Base-by-base conservation (phyloP, 2,888 invertebrate species). In the Sipha maydis region DNA sequence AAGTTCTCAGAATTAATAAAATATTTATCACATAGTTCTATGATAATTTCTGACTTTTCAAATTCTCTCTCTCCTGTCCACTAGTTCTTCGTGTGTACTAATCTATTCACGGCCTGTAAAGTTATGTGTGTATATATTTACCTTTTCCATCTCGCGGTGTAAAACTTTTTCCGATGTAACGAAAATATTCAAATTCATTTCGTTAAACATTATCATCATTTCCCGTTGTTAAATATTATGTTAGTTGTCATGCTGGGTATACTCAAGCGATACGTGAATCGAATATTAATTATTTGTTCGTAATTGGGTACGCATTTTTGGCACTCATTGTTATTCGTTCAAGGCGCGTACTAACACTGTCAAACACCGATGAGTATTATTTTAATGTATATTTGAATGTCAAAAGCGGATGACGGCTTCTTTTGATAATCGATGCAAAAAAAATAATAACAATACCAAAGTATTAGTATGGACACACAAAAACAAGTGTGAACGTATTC, bases 211-310 rank as follows among this genome's bases (percentile, higher is more conserved):
- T 73, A 34, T 73, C n/a, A 11, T 54, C 69, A n/a, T 41, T 84
- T 76, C 61, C 67, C 85, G 85, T 48, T 9, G 67, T 31, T 31
- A 34, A 56, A 19, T 17, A 0, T 34, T 85, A n/a, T 34, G 75
- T 69, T 48, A 56, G n/a, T n/a, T 31, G 67, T 41, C 67, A 21
- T 41, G 84, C 48, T 67, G 61, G 28, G 67, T 28, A 48, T 61
- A 48, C 2, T 61, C 28, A 28, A 11, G 8, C 19, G 54, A n/a
- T 54, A 69, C 85, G 85, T 34, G 85, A 85, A 78, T 85, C 69
- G 85, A 85, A 85, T 85, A 78, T 69, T 78, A 85, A 85, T 85
- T 69, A 69, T 69, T 56, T 48, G 21, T 28, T 78, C n/a, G 3
- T 28, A 71, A 5, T 7, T 14, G n/a, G 54, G 8, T 14, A 54